Base-by-base conservation (phyloP, 2,888 invertebrate genomes). In the Eupithecia centaureata region DNA sequence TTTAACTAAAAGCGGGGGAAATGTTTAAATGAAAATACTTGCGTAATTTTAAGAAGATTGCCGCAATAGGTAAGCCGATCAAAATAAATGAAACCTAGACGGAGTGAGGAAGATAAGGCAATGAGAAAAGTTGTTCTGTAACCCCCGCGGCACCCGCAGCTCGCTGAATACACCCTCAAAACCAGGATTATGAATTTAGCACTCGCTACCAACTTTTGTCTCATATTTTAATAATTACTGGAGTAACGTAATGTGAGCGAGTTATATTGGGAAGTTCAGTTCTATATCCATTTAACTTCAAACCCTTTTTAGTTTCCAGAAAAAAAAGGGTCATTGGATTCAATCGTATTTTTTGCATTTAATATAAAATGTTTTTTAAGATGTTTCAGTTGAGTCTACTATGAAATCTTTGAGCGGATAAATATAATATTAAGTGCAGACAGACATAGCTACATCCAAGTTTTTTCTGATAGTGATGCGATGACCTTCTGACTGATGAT, bases 21-120 rank as follows among this genome's bases (percentile, higher is more conserved):
- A 5, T 27, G 52, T 52, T 15, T 27, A 52, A 52, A 27, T 52
- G 25, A 27, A 52, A 52, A 25, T 27, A 27, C 25, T 52, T 25
- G 25, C 52, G 52, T 13, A 52, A 56, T n/a, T 33, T 57, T 57
- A 57, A 57, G 28, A 18, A 68, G 61, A 63, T 68, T 38, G 61
- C 65, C 57, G 57, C 57, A 22, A 57, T 33, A 32, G 57, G 57
- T 66, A 68, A 71, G 68, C 68, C 63, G 71, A 68, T 71, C 71
- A 68, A 68, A 71, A 68, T 68, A 28, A 52, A 52, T 27, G 62
- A 61, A 59, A 63, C 61, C 51, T 63, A 61, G 60, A 63, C 66
- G 58, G 60, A 58, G 61, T 66, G 38, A 47, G 52, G 33, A 38
- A 73, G 73, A 71, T 73, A 67, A 71, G 67, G 63, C 71, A 62